Conservation (phyloP, 1,140 invertebrate species). For the Achatina immaculata region DNA sequence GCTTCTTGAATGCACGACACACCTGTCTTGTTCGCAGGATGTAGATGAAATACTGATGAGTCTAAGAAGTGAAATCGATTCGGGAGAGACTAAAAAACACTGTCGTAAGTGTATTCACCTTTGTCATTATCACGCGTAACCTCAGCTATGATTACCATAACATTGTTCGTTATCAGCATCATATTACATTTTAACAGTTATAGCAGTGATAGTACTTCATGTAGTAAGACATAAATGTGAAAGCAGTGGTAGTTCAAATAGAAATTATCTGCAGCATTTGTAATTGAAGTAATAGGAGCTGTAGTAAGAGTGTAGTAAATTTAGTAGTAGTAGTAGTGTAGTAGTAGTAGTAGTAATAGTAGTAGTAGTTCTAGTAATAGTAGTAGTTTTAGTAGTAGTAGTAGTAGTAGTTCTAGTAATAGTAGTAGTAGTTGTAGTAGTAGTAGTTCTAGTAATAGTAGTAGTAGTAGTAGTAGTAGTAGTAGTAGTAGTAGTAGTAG, state of each 20-base stretch:
- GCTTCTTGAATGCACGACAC: no score
- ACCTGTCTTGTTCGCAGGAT: no score
- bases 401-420: slow-evolving; percentile 26
- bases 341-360: not conserved
- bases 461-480: slow-evolving; percentile 38
- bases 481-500: slow-evolving; percentile 33
- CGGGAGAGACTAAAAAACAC: no score
- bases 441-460: slow-evolving; percentile 36
- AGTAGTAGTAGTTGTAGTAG: slow-evolving; percentile 39
- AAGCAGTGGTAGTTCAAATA: slow-evolving; percentile 7
- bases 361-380: not conserved
- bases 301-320: slow-evolving; percentile 9
- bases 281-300: not conserved
- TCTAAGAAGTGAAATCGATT: no score
- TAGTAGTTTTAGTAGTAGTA: not conserved
- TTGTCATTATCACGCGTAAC: no score
- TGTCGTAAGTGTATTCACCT: no score
- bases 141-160: no score
- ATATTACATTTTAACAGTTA: no score
- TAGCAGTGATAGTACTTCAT: no score
- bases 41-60: no score
- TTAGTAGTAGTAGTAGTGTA: not conserved
- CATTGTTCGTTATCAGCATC: no score
- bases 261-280: not conserved
- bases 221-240: no score